These are phyloP conservation scores for Anhinga anhinga DNA, from an alignment of 2,113 vertebrate species.

Conservation along the genomic window DNA sequence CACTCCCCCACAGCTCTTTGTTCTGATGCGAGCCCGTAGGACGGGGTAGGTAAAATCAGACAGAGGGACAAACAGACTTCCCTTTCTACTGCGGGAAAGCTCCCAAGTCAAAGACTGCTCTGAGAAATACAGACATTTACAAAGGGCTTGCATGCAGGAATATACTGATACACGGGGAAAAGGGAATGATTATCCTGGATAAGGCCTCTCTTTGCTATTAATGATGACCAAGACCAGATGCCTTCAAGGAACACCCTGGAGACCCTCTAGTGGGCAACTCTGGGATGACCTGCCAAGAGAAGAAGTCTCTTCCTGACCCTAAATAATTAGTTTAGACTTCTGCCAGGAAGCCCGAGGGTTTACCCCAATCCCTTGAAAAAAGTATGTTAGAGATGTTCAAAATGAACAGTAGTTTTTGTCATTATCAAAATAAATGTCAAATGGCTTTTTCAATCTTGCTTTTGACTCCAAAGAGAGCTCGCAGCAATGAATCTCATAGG, in stretches of 20 bases:
- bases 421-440: conserved; percentile 36
- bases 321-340: conserved; percentile 39
- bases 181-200: conserved; percentile 4
- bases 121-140: background rate
- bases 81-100: background rate
- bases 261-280: conserved; percentile 63
- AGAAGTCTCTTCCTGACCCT: conserved; percentile 38
- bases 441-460: conserved; percentile 9
- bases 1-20: conserved; percentile 20
- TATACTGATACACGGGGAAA: background rate
- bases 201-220: conserved; percentile 41
- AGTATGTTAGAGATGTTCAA: background rate
- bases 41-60: background rate
- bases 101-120: background rate
- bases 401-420: background rate
- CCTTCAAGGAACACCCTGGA: conserved; percentile 53
- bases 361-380: background rate
- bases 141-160: background rate
- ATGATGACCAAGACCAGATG: conserved; percentile 36
- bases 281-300: conserved; percentile 51
- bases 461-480: background rate
- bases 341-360: background rate
- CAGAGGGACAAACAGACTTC: background rate
- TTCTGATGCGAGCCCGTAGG: background rate
- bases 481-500: background rate